Evolutionary conservation across 2,113 vertebrate genomes (phyloP), one percentile per base, ranked within the genome.

Genomic region (Oostethus manadensis): DNA sequence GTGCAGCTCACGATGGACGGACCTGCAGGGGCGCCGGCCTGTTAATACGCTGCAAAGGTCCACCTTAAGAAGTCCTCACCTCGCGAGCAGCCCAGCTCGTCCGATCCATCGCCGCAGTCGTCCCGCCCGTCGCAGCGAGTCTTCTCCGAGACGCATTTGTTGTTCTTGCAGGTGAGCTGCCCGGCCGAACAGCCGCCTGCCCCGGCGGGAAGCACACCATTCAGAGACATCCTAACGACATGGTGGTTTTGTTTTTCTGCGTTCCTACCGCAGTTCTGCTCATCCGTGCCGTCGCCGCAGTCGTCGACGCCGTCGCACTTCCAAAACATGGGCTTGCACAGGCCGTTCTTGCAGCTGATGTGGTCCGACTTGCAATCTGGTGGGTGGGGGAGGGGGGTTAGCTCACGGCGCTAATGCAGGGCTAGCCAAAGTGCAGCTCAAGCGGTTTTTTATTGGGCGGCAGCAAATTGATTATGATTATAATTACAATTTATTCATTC

Each of bases 321-420:
- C 94, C 93, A 99, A 78, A 91, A 94, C 6, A 33, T 79, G 9
- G 95, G 89, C 70, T 98, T 97, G 76, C 97, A 99, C 44, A 93
- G 43, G 0, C 83, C 86, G 0, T 94, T 94, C 18, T 56, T 82
- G 70, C 97, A 99, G 0, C 0, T 74, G 78, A 98, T 93, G 48
- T 89, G 87, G 8, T 66, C 15, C 0, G 74, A 0, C 0, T 13
- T 62, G 47, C 94, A 96, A 21, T 6, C 89, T 91, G 58, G 8
- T 70, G 64, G 49, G 23, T 29, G 58, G 62, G 13, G 64, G n/a
- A 18, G 8, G n/a, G n/a, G 22, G 1, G 13, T 51, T 17, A n/a
- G 15, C 1, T 10, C 1, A 33, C 6, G 8, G 14, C 15, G 17
- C 1, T 10, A 33, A 8, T 15, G 15, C 14, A 6, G 8, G 29